These are phyloP conservation scores for Manduca sexta DNA, from an alignment of 1,140 invertebrate species.

Conservation along the genomic window DNA sequence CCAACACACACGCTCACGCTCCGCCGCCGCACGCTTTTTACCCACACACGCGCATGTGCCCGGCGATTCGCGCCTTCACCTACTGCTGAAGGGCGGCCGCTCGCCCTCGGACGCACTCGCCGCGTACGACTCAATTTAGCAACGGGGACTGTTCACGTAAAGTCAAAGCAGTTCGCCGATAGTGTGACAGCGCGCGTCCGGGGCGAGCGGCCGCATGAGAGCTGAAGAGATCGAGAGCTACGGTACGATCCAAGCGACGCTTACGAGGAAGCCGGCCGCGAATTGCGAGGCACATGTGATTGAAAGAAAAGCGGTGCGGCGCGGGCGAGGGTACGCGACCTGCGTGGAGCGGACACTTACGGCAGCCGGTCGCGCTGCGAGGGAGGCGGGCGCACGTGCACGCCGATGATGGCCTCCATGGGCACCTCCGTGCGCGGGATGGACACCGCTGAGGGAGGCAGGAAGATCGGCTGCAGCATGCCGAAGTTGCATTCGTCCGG, in stretches of 20 bases:
- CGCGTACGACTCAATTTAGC: too few relatives aligned
- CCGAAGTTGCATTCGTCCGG: conserved; percentile 97
- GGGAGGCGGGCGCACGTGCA: conserved; percentile 85
- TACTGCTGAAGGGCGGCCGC: background rate
- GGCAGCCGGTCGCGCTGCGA: conserved; percentile 86
- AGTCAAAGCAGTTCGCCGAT: too few relatives aligned
- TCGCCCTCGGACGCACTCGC: too few relatives aligned
- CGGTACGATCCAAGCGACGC: conserved; percentile 13
- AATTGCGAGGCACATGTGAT: conserved; percentile 36
- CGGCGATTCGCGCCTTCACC: conserved; percentile 10
- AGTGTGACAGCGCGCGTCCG: background rate
- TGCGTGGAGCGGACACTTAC: conserved; percentile 74
- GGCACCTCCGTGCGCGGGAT: conserved; percentile 98
- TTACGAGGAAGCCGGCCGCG: conserved; percentile 24
- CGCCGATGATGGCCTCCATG: conserved; percentile 97
- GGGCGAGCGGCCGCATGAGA: too few relatives aligned
- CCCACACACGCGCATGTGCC: conserved; percentile 26
- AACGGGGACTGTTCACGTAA: too few relatives aligned
- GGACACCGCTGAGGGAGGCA: conserved; percentile 97
- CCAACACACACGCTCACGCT: conserved; percentile 68
- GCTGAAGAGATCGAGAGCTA: conserved; percentile 5
- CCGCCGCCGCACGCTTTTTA: conserved; percentile 39
- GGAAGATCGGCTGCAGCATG: conserved; percentile 96
- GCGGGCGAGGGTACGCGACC: conserved; percentile 7
- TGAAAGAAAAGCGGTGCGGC: conserved; percentile 27